Conservation (phyloP, 1,140 invertebrate species). For the Idris sp. region DNA sequence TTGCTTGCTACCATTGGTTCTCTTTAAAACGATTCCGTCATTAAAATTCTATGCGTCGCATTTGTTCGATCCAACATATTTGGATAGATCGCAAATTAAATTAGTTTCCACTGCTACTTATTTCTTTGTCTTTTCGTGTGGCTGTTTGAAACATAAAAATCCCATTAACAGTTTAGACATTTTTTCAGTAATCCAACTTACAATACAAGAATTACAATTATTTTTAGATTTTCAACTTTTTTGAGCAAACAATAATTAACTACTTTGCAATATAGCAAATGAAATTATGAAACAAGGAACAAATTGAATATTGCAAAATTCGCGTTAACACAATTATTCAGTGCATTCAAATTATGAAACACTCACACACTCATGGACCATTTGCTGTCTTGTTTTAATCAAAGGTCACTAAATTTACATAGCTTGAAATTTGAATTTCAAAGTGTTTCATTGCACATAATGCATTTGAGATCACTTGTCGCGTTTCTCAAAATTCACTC, state of each 20-base stretch:
- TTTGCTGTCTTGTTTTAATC: conserved; percentile 37
- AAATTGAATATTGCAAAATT: neutral
- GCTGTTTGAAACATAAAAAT: too few relatives aligned
- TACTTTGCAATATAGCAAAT: too few relatives aligned
- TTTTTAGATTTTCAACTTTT: too few relatives aligned
- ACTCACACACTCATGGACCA: conserved; percentile 7
- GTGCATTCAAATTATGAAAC: conserved; percentile 7
- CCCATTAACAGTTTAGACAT: too few relatives aligned
- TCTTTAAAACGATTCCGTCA: conserved; percentile 36
- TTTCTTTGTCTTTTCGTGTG: neutral
- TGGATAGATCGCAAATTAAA: conserved; percentile 23
- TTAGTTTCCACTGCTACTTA: neutral
- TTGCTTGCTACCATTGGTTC: too few relatives aligned
- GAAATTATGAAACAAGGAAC: neutral
- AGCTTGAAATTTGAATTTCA: conserved; percentile 54
- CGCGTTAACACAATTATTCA: conserved; percentile 17
- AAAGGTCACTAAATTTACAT: conserved; percentile 48
- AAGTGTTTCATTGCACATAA: conserved; percentile 49
- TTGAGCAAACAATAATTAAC: too few relatives aligned
- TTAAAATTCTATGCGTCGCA: conserved; percentile 30
- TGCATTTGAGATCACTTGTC: conserved; percentile 32
- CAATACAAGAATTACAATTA: too few relatives aligned
- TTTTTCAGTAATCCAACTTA: too few relatives aligned
- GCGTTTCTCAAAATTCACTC: conserved; percentile 35
- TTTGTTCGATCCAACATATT: conserved; percentile 46